These are phyloP conservation scores for Ptycholaimellus sp. DNA, from an alignment of 2,888 invertebrate species.

Conservation along the genomic window DNA sequence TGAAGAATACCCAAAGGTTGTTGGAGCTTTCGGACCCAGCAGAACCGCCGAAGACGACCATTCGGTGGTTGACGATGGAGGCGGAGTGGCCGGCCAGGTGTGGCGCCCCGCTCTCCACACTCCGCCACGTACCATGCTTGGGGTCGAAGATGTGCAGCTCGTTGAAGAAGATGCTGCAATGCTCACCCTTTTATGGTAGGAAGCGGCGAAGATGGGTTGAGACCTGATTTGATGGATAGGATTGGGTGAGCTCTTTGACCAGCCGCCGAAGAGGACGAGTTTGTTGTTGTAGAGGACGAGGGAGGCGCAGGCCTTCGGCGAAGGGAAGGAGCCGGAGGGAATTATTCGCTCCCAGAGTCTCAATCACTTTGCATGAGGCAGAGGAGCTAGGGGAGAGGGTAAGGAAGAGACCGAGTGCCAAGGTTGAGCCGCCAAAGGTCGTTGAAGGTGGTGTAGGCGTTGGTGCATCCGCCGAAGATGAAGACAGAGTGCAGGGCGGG, in stretches of 20 bases:
- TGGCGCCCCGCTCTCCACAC: slow-evolving; percentile 31
- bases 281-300: slow-evolving; percentile 62
- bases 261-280: slow-evolving; percentile 71
- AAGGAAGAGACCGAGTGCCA: slow-evolving; percentile 36
- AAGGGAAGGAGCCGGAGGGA: slow-evolving; percentile 51
- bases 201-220: too few species aligned
- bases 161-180: slow-evolving; percentile 53
- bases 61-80: slow-evolving; percentile 35
- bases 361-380: neutral
- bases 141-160: slow-evolving; percentile 70
- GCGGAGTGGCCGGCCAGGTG: slow-evolving; percentile 79
- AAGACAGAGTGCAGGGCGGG: slow-evolving; percentile 7
- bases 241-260: slow-evolving; percentile 65
- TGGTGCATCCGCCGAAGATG: slow-evolving; percentile 72
- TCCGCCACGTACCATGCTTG: slow-evolving; percentile 17
- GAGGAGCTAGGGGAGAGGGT: neutral
- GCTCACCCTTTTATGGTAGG: too few species aligned
- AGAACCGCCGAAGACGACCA: slow-evolving; percentile 31
- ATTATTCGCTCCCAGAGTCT: neutral
- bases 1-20: slow-evolving; percentile 71
- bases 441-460: slow-evolving; percentile 76
- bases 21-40: slow-evolving; percentile 35
- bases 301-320: slow-evolving; percentile 70
- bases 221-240: slow-evolving; percentile 35
- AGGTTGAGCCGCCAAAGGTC: slow-evolving; percentile 83